phyloP scores from a whole-genome alignment of 2,888 invertebrate genomes.

The Drosophila gaucha region DNA sequence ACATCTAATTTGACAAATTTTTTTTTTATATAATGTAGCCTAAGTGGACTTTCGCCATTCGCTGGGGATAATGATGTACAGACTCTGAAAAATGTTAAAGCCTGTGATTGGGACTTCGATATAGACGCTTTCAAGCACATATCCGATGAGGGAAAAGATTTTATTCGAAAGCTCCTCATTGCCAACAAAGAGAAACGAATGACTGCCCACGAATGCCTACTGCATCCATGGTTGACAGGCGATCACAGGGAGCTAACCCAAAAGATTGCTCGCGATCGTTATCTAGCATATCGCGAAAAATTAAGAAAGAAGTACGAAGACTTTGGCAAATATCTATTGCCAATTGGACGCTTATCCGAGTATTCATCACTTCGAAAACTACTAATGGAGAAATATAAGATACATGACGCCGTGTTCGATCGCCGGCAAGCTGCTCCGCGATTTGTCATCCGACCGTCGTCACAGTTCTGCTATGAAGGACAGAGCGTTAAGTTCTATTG shows the following conservation, averaged over 20 bases:
- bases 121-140: slow-evolving; percentile 97
- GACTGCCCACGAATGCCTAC: slow-evolving; percentile 98
- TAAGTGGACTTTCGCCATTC: slow-evolving; percentile 99
- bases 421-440: slow-evolving; percentile 98
- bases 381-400: slow-evolving; percentile 97
- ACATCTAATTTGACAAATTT: too few species aligned
- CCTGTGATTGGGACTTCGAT: slow-evolving; percentile 99
- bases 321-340: slow-evolving; percentile 94
- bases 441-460: slow-evolving; percentile 98
- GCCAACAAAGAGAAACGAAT: slow-evolving; percentile 98
- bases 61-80: slow-evolving; percentile 99
- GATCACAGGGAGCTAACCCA: slow-evolving; percentile 91
- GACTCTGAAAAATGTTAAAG: slow-evolving; percentile 98
- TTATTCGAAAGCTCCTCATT: slow-evolving; percentile 95
- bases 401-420: slow-evolving; percentile 98
- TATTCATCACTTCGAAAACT: slow-evolving; percentile 98
- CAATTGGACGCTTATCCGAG: slow-evolving; percentile 98
- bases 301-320: slow-evolving; percentile 93
- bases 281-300: slow-evolving; percentile 94
- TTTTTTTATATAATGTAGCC: slow-evolving; percentile 85
- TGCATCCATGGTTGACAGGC: slow-evolving; percentile 97
- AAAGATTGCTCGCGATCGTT: slow-evolving; percentile 93
- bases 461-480: slow-evolving; percentile 98
- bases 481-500: slow-evolving; percentile 99
- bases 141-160: slow-evolving; percentile 98